Evolutionary conservation across 2,797 vertebrate genomes (phyloP).

Genomic region (Arnoldichthys spilopterus): DNA sequence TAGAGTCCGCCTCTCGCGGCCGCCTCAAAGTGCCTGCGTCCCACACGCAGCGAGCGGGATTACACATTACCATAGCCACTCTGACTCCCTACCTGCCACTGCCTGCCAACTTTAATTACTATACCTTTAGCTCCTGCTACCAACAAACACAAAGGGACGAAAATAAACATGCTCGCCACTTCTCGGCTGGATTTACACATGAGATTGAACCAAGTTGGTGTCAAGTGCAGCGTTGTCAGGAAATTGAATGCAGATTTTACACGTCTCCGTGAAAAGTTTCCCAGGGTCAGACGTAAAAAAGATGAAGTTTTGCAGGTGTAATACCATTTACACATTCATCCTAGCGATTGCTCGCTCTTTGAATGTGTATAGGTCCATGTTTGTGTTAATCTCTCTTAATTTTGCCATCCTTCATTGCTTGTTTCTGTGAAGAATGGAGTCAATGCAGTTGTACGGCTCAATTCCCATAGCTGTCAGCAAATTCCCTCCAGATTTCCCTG

Average conservation of each 20-base stretch:
- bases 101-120: slow-evolving; percentile 67
- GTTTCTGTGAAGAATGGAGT: neutral
- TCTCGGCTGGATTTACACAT: slow-evolving; percentile 18
- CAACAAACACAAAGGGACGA: slow-evolving; percentile 43
- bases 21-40: slow-evolving; percentile 67
- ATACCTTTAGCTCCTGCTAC: slow-evolving; percentile 41
- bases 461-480: slow-evolving; percentile 11
- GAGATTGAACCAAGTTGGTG: neutral
- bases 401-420: neutral
- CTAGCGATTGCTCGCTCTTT: too few species aligned
- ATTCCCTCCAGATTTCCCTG: neutral
- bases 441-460: neutral
- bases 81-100: slow-evolving; percentile 65
- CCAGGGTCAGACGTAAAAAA: slow-evolving; percentile 4
- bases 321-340: too few species aligned
- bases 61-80: slow-evolving; percentile 75
- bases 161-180: slow-evolving; percentile 25
- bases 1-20: slow-evolving; percentile 67
- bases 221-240: neutral
- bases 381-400: neutral
- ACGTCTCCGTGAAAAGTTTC: slow-evolving; percentile 16
- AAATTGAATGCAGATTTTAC: neutral
- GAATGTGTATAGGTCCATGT: neutral
- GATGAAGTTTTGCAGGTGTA: too few species aligned
- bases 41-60: slow-evolving; percentile 65